Evolutionary conservation across 2,888 invertebrate genomes (phyloP).

Genomic region (Clostera curtula): DNA sequence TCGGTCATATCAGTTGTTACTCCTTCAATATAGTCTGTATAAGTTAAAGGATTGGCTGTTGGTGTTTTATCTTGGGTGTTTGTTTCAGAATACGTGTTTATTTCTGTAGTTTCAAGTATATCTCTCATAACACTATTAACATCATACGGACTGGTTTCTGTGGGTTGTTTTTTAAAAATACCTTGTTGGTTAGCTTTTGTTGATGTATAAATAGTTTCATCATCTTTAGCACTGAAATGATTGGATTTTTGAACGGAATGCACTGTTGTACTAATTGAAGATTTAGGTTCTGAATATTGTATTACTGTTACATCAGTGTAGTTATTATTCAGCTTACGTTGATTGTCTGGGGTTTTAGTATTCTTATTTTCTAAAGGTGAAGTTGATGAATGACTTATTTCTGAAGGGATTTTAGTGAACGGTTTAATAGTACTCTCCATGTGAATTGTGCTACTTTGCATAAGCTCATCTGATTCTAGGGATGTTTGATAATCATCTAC

Average conservation of each 20-base stretch:
- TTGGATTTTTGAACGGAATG: neutral
- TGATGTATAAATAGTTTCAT: no score
- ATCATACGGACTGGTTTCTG: no score
- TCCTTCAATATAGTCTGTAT: no score
- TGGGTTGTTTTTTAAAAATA: no score
- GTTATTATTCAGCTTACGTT: constrained; percentile 54
- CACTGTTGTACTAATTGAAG: constrained; percentile 8
- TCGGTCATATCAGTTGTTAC: no score
- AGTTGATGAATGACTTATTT: constrained; percentile 30
- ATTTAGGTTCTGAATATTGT: constrained; percentile 18
- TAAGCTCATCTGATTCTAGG: constrained; percentile 38
- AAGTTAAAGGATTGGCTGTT: no score
- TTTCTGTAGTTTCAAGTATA: no score
- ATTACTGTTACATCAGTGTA: constrained; percentile 33
- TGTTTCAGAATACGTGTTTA: no score
- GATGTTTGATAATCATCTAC: constrained; percentile 24
- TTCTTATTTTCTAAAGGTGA: constrained; percentile 49
- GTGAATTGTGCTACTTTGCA: constrained; percentile 52
- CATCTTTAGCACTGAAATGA: no score
- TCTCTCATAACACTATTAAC: no score
- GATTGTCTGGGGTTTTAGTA: constrained; percentile 61
- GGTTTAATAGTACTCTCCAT: constrained; percentile 53
- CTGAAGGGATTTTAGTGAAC: constrained; percentile 25
- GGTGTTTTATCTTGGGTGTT: no score
- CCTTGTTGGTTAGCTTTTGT: no score